Conservation (phyloP, 2,888 invertebrate species). For the Agapostemon virescens region DNA sequence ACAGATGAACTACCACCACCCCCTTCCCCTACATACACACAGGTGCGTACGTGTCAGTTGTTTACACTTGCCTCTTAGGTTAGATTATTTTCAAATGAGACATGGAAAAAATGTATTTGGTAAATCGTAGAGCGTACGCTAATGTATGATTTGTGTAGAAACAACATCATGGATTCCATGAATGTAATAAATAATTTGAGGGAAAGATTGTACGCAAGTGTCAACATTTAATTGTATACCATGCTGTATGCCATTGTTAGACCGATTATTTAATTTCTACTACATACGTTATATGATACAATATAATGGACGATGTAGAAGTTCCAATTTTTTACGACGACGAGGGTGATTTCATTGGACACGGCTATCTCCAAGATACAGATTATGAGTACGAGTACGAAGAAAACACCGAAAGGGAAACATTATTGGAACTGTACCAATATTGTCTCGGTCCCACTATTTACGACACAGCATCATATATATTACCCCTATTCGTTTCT, state of each 20-base stretch:
- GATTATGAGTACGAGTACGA: constrained; percentile 75
- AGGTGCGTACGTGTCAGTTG: neutral
- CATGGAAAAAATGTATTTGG: neutral
- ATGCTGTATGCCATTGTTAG: constrained; percentile 16
- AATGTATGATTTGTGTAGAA: neutral
- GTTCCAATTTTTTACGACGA: constrained; percentile 69
- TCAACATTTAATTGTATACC: neutral
- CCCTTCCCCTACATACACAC: too few relatives aligned
- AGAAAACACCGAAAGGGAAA: constrained; percentile 67
- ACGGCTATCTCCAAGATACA: constrained; percentile 68
- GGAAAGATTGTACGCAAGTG: neutral
- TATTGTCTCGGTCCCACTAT: constrained; percentile 75
- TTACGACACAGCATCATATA: constrained; percentile 71
- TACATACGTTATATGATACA: neutral
- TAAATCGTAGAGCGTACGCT: neutral
- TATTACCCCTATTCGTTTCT: constrained; percentile 73
- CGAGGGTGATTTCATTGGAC: constrained; percentile 69
- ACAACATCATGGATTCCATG: neutral
- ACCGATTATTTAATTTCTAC: constrained; percentile 31
- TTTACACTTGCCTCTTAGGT: neutral
- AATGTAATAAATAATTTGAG: neutral
- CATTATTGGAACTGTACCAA: constrained; percentile 71
- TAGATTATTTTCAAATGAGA: neutral
- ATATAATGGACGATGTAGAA: constrained; percentile 61
- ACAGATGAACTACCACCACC: too few relatives aligned